Conservation (phyloP, 2,888 invertebrate genomes). For the Micropterix aruncella region DNA sequence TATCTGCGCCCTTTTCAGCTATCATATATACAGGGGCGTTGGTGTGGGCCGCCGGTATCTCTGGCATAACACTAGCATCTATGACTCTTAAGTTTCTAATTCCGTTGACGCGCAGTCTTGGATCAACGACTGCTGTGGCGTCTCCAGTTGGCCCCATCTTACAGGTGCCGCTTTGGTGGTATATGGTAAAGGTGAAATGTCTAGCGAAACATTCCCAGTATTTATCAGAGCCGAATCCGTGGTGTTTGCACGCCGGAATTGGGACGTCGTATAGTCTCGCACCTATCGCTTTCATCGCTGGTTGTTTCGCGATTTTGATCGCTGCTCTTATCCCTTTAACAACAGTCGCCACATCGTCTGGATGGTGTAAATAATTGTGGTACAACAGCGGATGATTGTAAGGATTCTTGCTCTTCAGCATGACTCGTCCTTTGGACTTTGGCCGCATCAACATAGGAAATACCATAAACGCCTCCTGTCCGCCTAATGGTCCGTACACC, state of each 20-base stretch:
- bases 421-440: conserved; percentile 51
- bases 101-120: conserved; percentile 48
- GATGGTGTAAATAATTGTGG: conserved; percentile 60
- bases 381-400: conserved; percentile 57
- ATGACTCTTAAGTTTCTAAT: conserved; percentile 54
- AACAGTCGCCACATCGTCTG: conserved; percentile 47
- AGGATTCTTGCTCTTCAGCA: conserved; percentile 57
- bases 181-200: conserved; percentile 53
- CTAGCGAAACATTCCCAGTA: conserved; percentile 57
- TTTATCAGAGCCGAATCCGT: conserved; percentile 46
- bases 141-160: conserved; percentile 47
- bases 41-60: conserved; percentile 61
- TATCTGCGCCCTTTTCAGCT: conserved; percentile 62
- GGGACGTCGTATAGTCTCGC: conserved; percentile 42
- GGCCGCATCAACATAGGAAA: conserved; percentile 62
- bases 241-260: conserved; percentile 41
- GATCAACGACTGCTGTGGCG: conserved; percentile 48
- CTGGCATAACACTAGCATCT: conserved; percentile 70
- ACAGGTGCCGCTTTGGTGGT: conserved; percentile 53
- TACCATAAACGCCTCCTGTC: conserved; percentile 33
- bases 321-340: conserved; percentile 48
- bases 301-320: conserved; percentile 40
- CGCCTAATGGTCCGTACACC: conserved; percentile 27
- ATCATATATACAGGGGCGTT: conserved; percentile 70
- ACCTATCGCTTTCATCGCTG: conserved; percentile 42